A percentile compares a stretch with the other conserved stretches of the same genome.
These are phyloP conservation scores for Leptura quadrifasciata DNA, from an alignment of 2,888 invertebrate genomes.

Conservation along the genomic window DNA sequence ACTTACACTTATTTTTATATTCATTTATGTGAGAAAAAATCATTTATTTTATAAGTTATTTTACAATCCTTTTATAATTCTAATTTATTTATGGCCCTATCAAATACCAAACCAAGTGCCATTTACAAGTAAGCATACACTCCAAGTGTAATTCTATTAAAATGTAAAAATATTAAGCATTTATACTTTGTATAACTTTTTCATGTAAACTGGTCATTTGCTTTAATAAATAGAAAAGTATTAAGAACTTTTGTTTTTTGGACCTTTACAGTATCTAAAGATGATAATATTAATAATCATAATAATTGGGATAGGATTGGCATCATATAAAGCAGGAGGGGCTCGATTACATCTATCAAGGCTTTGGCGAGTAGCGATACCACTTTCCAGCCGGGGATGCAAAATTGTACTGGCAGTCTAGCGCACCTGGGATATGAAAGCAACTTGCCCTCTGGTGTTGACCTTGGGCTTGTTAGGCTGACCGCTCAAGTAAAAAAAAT, in stretches of 20 bases:
- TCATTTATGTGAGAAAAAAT: conserved; percentile 35
- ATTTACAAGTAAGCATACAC: conserved; percentile 62
- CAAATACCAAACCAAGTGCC: conserved; percentile 66
- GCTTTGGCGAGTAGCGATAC: no score
- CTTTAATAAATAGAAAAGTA: conserved; percentile 59
- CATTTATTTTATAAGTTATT: conserved; percentile 50
- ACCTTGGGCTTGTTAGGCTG: no score
- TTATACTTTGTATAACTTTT: conserved; percentile 63
- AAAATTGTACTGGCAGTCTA: no score
- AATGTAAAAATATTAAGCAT: conserved; percentile 53
- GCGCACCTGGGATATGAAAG: no score
- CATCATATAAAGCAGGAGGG: no score
- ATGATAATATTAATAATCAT: no score
- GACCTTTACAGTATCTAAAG: no score
- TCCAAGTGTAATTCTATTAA: conserved; percentile 56
- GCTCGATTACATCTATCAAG: no score
- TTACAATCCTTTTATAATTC: conserved; percentile 45
- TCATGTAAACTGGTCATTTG: conserved; percentile 62
- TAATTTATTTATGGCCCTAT: conserved; percentile 60
- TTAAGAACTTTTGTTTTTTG: conserved; percentile 6
- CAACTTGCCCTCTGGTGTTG: no score
- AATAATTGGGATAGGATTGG: no score
- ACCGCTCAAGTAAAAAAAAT: no score
- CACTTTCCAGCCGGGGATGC: no score
- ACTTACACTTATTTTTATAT: conserved; percentile 50